Evolutionary conservation across 2,113 vertebrate genomes (phyloP).

Genomic region (Seriola rivoliana): DNA sequence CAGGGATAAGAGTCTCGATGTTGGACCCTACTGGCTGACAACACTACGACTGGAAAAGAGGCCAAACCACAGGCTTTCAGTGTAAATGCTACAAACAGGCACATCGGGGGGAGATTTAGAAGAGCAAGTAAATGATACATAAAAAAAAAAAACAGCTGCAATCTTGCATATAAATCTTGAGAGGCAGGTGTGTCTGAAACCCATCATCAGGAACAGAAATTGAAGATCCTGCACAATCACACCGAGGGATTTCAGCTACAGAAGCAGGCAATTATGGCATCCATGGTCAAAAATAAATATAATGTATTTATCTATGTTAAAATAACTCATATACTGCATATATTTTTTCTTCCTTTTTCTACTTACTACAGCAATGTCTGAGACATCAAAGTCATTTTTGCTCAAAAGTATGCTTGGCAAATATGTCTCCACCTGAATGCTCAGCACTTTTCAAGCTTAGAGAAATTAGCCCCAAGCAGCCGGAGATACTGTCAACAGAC

Average conservation of each 20-base stretch:
- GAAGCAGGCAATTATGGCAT: neutral
- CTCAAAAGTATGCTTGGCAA: neutral
- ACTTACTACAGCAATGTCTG: neutral
- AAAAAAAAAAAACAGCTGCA: neutral
- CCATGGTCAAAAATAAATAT: neutral
- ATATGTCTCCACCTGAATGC: constrained; percentile 12
- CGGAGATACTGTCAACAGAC: constrained; percentile 31
- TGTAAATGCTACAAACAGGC: neutral
- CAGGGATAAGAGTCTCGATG: neutral
- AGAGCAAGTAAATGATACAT: neutral
- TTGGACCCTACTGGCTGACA: neutral
- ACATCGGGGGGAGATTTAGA: neutral
- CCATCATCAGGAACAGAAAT: neutral
- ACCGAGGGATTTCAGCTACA: neutral
- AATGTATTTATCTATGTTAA: neutral
- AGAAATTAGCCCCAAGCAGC: constrained; percentile 31
- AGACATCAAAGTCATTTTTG: constrained; percentile 21
- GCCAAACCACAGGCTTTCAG: neutral
- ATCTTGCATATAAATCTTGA: neutral
- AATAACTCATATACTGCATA: neutral
- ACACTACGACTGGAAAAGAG: neutral
- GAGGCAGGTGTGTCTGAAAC: neutral
- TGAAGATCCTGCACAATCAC: neutral
- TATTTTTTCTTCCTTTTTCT: neutral
- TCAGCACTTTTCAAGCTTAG: constrained; percentile 11